Base-by-base conservation (phyloP, 2,888 invertebrate genomes). In the Lissonota sp. region DNA sequence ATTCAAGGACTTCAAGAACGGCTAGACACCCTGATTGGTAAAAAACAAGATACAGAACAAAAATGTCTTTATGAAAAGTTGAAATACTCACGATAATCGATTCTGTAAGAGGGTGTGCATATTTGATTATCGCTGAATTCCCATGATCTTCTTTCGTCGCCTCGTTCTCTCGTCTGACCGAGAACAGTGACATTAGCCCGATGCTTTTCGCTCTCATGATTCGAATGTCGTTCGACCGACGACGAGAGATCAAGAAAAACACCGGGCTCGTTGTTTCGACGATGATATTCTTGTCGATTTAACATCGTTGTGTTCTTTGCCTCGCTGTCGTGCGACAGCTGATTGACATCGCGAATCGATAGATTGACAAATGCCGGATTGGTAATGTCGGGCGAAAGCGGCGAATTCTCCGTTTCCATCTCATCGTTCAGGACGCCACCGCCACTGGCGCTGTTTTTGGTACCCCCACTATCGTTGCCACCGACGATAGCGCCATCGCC, bases 391-490 rank as follows among this genome's bases (percentile, higher is more conserved):
- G 75, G 84, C 12, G 85, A 86, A 55, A 84, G 83, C 12, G 80
- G 58, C 63, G 84, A 85, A 76, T 84, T 79, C 62, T 87, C 84
- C 82, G 84, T 85, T 79, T 85, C 86, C 62, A 85, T 80, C 63
- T 94, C 94, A 92, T 95, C 95, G 90, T 94, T 94, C 90, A 94
- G 94, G 87, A 94, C 94, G 92, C n/a, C 93, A 93, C 78, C 70
- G 83, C 86, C 84, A 79, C 76, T 55, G 60, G 64, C 71, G 73
- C 70, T 74, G 67, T 93, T 93, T 92, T 93, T 92, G 90, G 93
- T 93, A 93, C 93, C 93, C 92, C 93, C 93, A 91, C 93, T 93
- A 91, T 92, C 93, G 91, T 91, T 91, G 86, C 91, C 91, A 86
- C 90, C 90, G 87, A 26, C 26, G 26, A 26, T 3, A 26, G 26